Evolutionary conservation across 2,888 invertebrate species (phyloP), one percentile per base, ranked within the genome.

Genomic region (Ptilodon capucinus): DNA sequence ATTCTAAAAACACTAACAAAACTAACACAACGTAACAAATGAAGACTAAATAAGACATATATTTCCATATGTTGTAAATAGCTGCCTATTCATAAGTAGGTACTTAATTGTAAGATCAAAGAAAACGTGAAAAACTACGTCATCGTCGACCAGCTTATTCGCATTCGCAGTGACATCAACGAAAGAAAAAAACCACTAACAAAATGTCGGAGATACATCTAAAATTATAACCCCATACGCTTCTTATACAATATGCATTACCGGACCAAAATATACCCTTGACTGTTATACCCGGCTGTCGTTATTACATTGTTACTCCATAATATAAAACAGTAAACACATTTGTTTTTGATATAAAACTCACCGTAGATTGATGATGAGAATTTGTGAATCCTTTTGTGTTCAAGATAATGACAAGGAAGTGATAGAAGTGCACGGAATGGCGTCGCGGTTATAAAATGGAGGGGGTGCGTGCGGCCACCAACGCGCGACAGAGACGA

Each of bases 401-500:
- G 18, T n/a, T 38, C 13, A n/a, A 19, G n/a, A 5, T 51, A 49
- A 61, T 56, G 67, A 66, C 58, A 64, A 76, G 81, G 79, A 79
- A 81, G 70, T 74, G 60, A 50, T 61, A 44, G 40, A 40, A 44
- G 57, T 51, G 58, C 72, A 76, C 67, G 53, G 63, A 78, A 81
- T 83, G 81, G 86, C 85, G 85, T 64, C 78, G 71, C 68, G 66
- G 38, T 52, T 17, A 49, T 54, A 75, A 77, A 53, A 81, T 76
- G 79, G 77, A 77, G 76, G 63, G 47, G 51, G 42, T 25, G 62
- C 70, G 76, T 71, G 76, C 74, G 74, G 54, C 68, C 78, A 67
- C 81, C 70, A 64, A 66, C 76, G 74, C 74, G 67, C 72, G 67
- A 68, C 75, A 71, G 63, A 68, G 68, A 71, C 75, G 71, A 85